These are phyloP conservation scores for Brachionus paranguensis DNA, from an alignment of 1,140 invertebrate species.

Conservation along the genomic window DNA sequence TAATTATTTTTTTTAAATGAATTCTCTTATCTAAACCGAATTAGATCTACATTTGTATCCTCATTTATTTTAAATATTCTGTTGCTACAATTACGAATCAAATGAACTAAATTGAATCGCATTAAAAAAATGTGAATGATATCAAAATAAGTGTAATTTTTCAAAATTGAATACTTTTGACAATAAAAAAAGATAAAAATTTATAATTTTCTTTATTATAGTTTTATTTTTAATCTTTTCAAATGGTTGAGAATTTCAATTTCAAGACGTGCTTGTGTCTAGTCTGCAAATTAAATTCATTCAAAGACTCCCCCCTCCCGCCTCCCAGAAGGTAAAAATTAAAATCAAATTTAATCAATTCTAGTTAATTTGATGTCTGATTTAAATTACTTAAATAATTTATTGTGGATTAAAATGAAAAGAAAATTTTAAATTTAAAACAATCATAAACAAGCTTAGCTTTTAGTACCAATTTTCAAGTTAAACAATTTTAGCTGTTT, in stretches of 20 bases:
- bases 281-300: not conserved
- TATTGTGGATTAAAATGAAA: not conserved
- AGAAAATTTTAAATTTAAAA: not conserved
- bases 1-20: not conserved
- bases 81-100: no score
- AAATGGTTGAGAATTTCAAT: not conserved
- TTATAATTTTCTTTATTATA: not conserved
- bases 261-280: not conserved
- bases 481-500: not conserved
- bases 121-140: not conserved
- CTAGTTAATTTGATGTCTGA: not conserved
- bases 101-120: not conserved
- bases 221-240: not conserved
- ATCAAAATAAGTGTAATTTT: not conserved
- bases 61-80: not conserved
- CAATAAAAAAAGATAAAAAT: not conserved
- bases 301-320: not conserved
- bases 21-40: not conserved
- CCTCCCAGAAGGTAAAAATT: not conserved
- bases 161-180: not conserved
- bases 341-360: not conserved
- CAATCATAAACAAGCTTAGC: not conserved
- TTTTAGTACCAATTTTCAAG: not conserved
- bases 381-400: not conserved
- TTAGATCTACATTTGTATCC: not conserved